Evolutionary conservation across 2,113 vertebrate species (phyloP).

Genomic region (Melanostigma gelatinosum): DNA sequence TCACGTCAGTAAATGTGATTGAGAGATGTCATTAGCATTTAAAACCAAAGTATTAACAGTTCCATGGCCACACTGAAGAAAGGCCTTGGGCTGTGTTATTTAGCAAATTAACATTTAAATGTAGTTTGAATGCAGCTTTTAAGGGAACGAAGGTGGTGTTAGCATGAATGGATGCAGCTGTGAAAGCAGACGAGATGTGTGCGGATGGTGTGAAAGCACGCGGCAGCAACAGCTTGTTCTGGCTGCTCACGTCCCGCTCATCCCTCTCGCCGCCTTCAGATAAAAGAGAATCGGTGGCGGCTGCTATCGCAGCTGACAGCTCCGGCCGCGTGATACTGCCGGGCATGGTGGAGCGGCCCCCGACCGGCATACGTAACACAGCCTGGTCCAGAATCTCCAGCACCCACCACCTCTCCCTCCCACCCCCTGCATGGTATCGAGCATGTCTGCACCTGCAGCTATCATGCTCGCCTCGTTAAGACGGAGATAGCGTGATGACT

Average conservation of each 20-base stretch:
- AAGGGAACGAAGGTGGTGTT: conserved; percentile 3
- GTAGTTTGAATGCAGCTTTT: conserved; percentile 29
- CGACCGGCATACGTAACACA: not conserved
- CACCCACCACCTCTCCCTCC: not conserved
- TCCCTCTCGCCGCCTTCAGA: conserved; percentile 9
- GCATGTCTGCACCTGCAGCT: not conserved
- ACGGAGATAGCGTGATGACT: conserved; percentile 23
- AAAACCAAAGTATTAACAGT: not conserved
- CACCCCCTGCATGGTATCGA: not conserved
- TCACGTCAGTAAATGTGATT: not conserved
- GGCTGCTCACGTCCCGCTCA: conserved; percentile 3
- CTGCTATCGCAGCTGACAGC: conserved; percentile 36
- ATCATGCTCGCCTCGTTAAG: not conserved
- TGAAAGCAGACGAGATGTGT: not conserved
- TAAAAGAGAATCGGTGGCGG: conserved; percentile 8
- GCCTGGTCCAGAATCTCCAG: not conserved
- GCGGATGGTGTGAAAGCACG: not conserved
- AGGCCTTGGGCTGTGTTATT: not conserved
- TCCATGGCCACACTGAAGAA: not conserved
- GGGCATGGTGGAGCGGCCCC: conserved; percentile 11
- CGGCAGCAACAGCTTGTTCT: not conserved
- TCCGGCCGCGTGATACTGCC: not conserved
- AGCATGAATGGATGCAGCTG: conserved; percentile 14
- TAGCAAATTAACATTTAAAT: conserved; percentile 43
- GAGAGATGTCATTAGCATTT: not conserved